Conservation (phyloP, 2,888 invertebrate species). For the Ichneumoninae sp. region DNA sequence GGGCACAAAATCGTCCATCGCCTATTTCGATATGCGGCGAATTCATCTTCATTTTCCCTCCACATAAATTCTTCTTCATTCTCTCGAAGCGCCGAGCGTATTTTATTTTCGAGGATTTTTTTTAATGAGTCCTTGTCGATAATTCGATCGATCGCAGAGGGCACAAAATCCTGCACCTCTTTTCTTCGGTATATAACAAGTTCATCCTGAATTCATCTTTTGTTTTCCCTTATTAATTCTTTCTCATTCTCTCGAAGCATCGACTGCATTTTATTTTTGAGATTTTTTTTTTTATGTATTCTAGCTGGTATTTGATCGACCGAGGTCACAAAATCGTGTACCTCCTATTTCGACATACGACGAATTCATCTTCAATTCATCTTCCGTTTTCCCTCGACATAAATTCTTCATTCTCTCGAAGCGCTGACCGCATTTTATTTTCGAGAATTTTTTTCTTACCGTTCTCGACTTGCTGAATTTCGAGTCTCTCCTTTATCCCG, state of each 20-base stretch:
- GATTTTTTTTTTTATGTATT: background rate
- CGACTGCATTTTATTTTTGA: conserved; percentile 28
- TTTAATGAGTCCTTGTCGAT: background rate
- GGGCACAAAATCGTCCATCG: conserved; percentile 1
- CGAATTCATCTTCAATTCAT: conserved; percentile 18
- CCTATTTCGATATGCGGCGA: background rate
- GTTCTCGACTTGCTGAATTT: background rate
- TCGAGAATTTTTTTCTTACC: background rate
- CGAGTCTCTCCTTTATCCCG: conserved; percentile 3
- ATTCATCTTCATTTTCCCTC: conserved; percentile 7
- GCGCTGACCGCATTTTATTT: background rate
- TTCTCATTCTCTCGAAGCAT: conserved; percentile 46
- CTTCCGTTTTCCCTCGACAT: background rate
- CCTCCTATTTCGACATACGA: background rate
- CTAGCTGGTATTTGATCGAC: background rate
- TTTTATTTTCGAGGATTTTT: background rate
- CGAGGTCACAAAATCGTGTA: conserved; percentile 7
- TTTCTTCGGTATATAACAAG: too few relatives aligned
- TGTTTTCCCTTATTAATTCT: background rate
- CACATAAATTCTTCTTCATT: background rate
- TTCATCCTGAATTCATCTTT: too few relatives aligned
- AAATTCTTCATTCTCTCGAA: background rate
- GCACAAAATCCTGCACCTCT: too few relatives aligned
- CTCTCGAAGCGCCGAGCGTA: too few relatives aligned
- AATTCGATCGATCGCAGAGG: too few relatives aligned